A percentile compares a stretch with the other conserved stretches of the same genome.
These are phyloP conservation scores for Meiosimyza platycephala DNA, from an alignment of 2,888 invertebrate genomes.

Conservation along the genomic window DNA sequence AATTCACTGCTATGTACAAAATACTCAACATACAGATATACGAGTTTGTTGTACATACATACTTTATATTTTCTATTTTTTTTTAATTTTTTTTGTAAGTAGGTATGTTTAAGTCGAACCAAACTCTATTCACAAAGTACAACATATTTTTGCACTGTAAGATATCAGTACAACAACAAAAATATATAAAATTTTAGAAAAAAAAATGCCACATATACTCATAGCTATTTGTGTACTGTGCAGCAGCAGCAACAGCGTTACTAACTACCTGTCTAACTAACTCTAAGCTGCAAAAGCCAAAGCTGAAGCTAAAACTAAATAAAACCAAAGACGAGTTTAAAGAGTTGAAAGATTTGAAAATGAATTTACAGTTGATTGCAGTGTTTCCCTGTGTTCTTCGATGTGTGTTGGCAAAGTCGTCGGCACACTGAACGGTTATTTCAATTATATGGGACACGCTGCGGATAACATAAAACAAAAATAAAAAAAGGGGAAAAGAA, in stretches of 20 bases:
- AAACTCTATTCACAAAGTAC: neutral
- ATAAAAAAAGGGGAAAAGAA: too few relatives aligned
- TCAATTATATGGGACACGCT: too few relatives aligned
- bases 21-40: neutral
- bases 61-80: neutral
- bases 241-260: too few relatives aligned
- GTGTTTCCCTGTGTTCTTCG: conserved; percentile 28
- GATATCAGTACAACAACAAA: too few relatives aligned
- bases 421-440: too few relatives aligned
- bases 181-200: too few relatives aligned
- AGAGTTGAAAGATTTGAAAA: conserved; percentile 41
- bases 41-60: neutral
- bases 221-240: too few relatives aligned
- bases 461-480: too few relatives aligned
- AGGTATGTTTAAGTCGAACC: neutral
- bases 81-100: neutral
- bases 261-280: too few relatives aligned
- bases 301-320: conserved; percentile 1
- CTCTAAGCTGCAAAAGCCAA: too few relatives aligned
- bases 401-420: neutral
- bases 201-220: too few relatives aligned
- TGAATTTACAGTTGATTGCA: conserved; percentile 48
- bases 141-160: too few relatives aligned
- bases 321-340: conserved; percentile 21
- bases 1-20: neutral